Conservation (phyloP, 1,140 invertebrate genomes). For the Bombus pascuorum region DNA sequence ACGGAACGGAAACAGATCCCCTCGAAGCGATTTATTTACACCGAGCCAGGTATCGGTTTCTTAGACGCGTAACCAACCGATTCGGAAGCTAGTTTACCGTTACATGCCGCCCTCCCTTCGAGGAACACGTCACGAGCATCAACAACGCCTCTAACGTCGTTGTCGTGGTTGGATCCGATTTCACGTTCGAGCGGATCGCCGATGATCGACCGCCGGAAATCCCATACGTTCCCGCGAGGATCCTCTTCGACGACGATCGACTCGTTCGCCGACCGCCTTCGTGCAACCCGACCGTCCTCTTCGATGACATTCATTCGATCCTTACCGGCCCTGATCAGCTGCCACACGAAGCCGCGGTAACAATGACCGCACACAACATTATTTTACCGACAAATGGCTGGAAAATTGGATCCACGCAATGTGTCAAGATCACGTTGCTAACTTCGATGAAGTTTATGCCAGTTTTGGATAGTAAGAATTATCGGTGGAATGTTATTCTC, state of each 20-base stretch:
- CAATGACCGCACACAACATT: slow-evolving; percentile 33
- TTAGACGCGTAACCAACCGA: slow-evolving; percentile 62
- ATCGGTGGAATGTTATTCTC: neutral
- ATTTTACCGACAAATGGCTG: neutral
- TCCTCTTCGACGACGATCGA: slow-evolving; percentile 34
- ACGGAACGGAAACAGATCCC: slow-evolving; percentile 24
- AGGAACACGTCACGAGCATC: slow-evolving; percentile 8
- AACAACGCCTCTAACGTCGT: slow-evolving; percentile 51
- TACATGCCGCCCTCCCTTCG: slow-evolving; percentile 23
- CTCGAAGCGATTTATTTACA: slow-evolving; percentile 58
- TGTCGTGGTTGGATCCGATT: slow-evolving; percentile 66
- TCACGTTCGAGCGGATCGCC: slow-evolving; percentile 63
- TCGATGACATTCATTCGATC: slow-evolving; percentile 46
- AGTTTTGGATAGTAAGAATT: neutral
- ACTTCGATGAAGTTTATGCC: neutral
- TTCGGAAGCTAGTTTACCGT: slow-evolving; percentile 66
- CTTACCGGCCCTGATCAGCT: neutral
- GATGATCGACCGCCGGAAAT: slow-evolving; percentile 65
- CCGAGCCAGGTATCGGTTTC: slow-evolving; percentile 53
- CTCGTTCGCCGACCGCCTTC: neutral
- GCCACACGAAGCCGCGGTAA: slow-evolving; percentile 23
- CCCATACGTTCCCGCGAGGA: slow-evolving; percentile 67
- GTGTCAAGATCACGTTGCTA: neutral
- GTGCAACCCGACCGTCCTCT: slow-evolving; percentile 23
- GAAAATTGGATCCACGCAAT: slow-evolving; percentile 18